Evolutionary conservation across 2,797 vertebrate species (phyloP).

Genomic region (Tauraco hartlaubi): DNA sequence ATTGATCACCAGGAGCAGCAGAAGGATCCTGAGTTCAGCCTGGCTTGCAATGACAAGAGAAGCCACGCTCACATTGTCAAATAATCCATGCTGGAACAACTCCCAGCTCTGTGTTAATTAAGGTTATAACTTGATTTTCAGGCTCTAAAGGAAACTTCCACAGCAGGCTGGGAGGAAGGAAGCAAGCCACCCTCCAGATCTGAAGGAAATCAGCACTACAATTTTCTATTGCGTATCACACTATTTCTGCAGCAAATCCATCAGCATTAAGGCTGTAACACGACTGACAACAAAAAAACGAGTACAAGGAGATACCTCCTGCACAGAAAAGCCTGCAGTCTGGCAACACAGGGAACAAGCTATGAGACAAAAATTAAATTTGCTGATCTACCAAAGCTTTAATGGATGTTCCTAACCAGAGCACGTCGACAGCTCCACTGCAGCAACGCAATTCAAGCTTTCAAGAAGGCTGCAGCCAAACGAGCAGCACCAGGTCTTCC

Average conservation of each 20-base stretch:
- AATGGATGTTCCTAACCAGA: background rate
- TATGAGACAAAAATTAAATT: background rate
- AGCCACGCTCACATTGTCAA: background rate
- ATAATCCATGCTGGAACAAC: conserved; percentile 19
- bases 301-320: background rate
- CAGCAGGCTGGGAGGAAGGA: background rate
- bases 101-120: background rate
- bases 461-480: background rate
- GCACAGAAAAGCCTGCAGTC: background rate
- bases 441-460: background rate
- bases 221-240: background rate
- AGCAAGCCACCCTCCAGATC: background rate
- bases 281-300: background rate
- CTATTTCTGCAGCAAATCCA: background rate
- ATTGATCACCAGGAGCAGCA: background rate
- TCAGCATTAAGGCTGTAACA: background rate
- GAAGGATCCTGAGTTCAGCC: background rate
- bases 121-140: conserved; percentile 4
- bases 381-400: background rate
- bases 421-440: background rate
- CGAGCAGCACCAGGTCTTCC: accelerated
- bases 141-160: background rate
- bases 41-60: background rate
- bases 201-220: background rate
- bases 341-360: background rate